phyloP scores from a whole-genome alignment of 2,113 vertebrate species.

The Xenopus borealis region DNA sequence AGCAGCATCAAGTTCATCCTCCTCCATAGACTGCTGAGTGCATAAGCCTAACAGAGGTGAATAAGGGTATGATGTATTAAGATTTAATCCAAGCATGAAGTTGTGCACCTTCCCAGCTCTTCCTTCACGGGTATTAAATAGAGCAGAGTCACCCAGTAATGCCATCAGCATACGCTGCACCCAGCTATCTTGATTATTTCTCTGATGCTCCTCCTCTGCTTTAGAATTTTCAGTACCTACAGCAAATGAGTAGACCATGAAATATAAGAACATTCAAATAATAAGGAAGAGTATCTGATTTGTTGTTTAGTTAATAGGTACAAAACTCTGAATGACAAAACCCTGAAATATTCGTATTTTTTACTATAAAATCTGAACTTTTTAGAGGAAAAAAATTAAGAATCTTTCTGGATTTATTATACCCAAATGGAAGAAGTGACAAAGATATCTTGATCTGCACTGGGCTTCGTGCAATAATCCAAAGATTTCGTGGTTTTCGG shows the following conservation, averaged over 20 bases:
- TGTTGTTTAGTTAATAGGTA: too few relatives aligned
- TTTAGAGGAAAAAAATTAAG: too few relatives aligned
- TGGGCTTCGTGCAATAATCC: too few relatives aligned
- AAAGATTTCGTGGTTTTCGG: too few relatives aligned
- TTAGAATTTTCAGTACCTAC: conserved; percentile 75
- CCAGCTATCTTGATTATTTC: conserved; percentile 82
- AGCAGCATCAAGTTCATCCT: conserved; percentile 78
- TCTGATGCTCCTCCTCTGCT: conserved; percentile 65
- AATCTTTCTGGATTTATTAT: too few relatives aligned
- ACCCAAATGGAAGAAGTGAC: too few relatives aligned
- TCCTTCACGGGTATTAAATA: conserved; percentile 94
- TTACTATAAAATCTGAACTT: too few relatives aligned
- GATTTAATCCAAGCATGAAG: conserved; percentile 95
- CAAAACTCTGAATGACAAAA: too few relatives aligned
- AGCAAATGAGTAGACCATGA: not conserved
- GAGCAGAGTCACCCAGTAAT: conserved; percentile 78
- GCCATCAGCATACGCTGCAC: conserved; percentile 89
- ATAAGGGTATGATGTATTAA: conserved; percentile 78
- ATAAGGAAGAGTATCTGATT: not conserved
- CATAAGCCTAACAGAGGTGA: conserved; percentile 66
- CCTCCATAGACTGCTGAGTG: conserved; percentile 61
- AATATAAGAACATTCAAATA: not conserved
- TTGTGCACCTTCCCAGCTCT: conserved; percentile 96
- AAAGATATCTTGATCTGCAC: too few relatives aligned
- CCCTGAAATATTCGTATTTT: too few relatives aligned